Evolutionary conservation across 1,140 invertebrate genomes (phyloP).

Genomic region (Helicoverpa armigera): DNA sequence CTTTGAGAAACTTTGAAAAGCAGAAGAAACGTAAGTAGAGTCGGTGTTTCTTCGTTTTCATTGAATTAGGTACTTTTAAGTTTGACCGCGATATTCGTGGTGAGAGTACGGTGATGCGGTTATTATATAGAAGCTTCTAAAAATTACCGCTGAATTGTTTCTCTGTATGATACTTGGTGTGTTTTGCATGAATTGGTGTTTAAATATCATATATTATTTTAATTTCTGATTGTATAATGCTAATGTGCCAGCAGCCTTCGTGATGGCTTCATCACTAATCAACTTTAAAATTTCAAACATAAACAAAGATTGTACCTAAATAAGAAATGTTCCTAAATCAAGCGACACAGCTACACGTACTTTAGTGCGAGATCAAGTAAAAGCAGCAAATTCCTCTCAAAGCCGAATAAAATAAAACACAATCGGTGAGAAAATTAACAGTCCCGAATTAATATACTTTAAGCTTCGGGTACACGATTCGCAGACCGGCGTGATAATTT

Average conservation of each 20-base stretch:
- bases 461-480: too few relatives aligned
- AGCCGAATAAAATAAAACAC: background rate
- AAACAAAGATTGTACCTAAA: too few relatives aligned
- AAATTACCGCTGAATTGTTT: too few relatives aligned
- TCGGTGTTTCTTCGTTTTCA: constrained; percentile 6
- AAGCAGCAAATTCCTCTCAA: background rate
- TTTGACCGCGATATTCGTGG: background rate
- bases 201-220: too few relatives aligned
- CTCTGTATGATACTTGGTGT: too few relatives aligned
- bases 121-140: background rate
- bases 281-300: too few relatives aligned
- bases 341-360: too few relatives aligned
- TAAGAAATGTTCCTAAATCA: too few relatives aligned
- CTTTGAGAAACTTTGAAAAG: background rate
- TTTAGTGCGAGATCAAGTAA: background rate
- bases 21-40: background rate
- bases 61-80: constrained; percentile 25
- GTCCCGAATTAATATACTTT: constrained; percentile 8
- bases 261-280: too few relatives aligned
- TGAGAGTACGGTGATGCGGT: background rate
- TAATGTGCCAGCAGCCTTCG: too few relatives aligned
- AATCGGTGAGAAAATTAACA: constrained; percentile 12
- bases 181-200: too few relatives aligned
- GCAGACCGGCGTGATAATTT: background rate
- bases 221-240: too few relatives aligned